Percentiles rank a stretch among this genome's conserved stretches.
Evolutionary conservation across 2,888 invertebrate species (phyloP).

Genomic region (Rhabditophanes sp.): DNA sequence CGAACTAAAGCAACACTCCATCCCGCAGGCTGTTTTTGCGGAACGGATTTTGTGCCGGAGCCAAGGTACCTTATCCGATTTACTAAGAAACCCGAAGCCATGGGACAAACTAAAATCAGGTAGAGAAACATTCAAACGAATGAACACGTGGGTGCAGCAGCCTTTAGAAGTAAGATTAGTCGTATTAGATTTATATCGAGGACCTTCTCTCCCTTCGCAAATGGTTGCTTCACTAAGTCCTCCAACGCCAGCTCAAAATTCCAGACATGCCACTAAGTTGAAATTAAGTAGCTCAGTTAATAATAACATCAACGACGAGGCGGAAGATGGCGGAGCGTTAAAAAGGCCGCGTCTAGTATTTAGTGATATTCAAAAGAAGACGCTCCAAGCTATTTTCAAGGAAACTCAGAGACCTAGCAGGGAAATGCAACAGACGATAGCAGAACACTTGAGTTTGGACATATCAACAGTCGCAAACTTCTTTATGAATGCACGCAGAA

Average conservation of each 20-base stretch:
- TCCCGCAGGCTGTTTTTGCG: slow-evolving; percentile 38
- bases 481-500: slow-evolving; percentile 26
- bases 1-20: slow-evolving; percentile 31
- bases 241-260: slow-evolving; percentile 40
- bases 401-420: slow-evolving; percentile 28
- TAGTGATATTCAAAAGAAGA: slow-evolving; percentile 98
- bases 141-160: slow-evolving; percentile 42
- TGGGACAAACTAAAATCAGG: slow-evolving; percentile 45
- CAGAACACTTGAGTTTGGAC: slow-evolving; percentile 26
- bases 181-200: slow-evolving; percentile 40
- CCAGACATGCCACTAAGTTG: slow-evolving; percentile 22
- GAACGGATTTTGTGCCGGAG: slow-evolving; percentile 34
- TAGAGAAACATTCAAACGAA: slow-evolving; percentile 42
- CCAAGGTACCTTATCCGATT: slow-evolving; percentile 43
- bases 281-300: no score
- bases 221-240: no score
- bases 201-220: no score
- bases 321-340: no score
- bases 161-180: slow-evolving; percentile 29
- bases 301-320: no score
- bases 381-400: slow-evolving; percentile 53
- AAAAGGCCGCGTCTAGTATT: slow-evolving; percentile 78
- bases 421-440: slow-evolving; percentile 33
- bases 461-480: slow-evolving; percentile 31
- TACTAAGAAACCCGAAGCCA: slow-evolving; percentile 43